These are phyloP conservation scores for Gryllus bimaculatus DNA, from an alignment of 1,140 invertebrate species.

Conservation along the genomic window DNA sequence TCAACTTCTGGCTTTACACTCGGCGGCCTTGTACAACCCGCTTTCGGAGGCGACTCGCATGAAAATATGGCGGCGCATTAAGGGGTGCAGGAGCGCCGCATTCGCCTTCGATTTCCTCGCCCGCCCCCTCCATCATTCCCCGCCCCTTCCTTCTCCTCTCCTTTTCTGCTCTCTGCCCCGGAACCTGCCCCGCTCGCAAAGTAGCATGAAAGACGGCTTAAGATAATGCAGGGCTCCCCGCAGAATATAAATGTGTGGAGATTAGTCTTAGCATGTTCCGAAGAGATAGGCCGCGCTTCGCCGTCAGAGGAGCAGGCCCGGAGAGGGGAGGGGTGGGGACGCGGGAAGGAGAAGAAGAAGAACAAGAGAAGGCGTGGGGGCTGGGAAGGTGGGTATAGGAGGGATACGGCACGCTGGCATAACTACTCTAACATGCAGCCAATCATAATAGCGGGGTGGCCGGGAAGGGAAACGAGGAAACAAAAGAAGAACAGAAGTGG, in stretches of 20 bases:
- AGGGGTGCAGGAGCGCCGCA: background rate
- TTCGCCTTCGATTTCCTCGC: background rate
- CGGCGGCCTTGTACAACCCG: no score
- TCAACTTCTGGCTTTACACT: no score
- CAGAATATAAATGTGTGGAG: slow-evolving; percentile 4
- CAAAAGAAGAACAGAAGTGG: background rate
- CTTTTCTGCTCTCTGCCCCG: no score
- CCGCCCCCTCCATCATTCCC: no score
- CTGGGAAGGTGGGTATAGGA: background rate
- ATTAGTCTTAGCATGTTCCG: background rate
- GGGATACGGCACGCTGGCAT: background rate
- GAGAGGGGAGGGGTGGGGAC: no score
- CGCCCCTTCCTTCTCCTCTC: no score
- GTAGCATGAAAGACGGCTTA: slow-evolving; percentile 3
- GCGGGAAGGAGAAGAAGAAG: background rate
- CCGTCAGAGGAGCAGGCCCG: background rate
- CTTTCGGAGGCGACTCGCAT: background rate
- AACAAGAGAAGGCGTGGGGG: no score
- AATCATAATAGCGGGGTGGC: background rate
- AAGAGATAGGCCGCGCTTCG: background rate
- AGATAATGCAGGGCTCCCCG: background rate
- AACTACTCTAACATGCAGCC: background rate
- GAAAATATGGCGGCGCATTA: background rate
- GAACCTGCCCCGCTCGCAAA: background rate
- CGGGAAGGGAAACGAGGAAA: background rate